Evolutionary conservation across 2,113 vertebrate genomes (phyloP).

Genomic region (Syrrhaptes paradoxus): DNA sequence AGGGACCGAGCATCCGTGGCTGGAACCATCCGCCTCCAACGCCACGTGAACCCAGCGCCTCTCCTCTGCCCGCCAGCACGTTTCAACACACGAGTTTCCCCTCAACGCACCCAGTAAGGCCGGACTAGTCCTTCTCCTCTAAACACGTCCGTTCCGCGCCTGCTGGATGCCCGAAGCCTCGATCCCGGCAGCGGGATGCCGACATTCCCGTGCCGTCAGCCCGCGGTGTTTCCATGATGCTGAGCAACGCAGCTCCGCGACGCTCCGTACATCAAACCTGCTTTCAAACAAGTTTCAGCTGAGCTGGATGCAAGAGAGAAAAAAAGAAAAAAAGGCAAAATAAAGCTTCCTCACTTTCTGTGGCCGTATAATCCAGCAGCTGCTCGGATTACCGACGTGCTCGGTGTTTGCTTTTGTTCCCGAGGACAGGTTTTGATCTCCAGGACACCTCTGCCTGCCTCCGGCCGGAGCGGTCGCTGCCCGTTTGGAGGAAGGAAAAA

Average conservation of each 20-base stretch:
- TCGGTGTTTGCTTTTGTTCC: not conserved
- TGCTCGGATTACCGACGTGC: accelerated
- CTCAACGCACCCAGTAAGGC: not conserved
- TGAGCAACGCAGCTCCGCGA: accelerated
- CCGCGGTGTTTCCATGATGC: no score
- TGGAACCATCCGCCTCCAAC: not conserved
- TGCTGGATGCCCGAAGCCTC: not conserved
- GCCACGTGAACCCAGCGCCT: accelerated
- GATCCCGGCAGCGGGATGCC: not conserved
- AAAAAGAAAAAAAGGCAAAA: not conserved
- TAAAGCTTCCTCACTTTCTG: not conserved
- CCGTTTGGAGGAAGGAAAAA: accelerated
- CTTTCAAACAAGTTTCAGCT: not conserved
- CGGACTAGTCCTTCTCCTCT: not conserved
- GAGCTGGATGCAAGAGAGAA: not conserved
- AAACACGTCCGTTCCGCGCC: accelerated
- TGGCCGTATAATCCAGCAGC: accelerated
- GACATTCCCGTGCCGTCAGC: not conserved
- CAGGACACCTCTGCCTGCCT: accelerated
- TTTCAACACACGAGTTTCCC: no score
- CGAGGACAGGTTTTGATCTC: no score
- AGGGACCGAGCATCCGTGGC: accelerated
- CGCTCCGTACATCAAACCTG: accelerated
- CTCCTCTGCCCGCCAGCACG: accelerated
- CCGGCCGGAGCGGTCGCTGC: accelerated